Evolutionary conservation across 2,888 invertebrate genomes (phyloP).

Genomic region (Ectemnius continuus): DNA sequence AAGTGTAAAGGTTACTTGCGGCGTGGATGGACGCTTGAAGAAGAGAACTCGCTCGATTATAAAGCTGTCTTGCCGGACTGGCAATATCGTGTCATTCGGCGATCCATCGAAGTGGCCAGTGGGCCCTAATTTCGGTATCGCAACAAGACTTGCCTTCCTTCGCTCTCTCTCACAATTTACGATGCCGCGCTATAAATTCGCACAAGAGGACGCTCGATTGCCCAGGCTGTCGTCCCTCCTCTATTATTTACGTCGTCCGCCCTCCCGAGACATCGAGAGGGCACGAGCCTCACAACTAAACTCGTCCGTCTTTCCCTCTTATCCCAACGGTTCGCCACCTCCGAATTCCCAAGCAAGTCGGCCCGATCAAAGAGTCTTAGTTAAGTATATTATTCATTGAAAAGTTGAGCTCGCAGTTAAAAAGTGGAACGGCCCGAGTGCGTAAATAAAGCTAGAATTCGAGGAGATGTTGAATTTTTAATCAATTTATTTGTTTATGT

Average conservation of each 20-base stretch:
- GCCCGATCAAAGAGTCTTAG: background rate
- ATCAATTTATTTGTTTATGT: too few relatives aligned
- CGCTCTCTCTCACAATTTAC: background rate
- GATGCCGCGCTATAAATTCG: background rate
- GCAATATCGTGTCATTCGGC: background rate
- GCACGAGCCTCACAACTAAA: too few relatives aligned
- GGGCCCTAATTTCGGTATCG: background rate
- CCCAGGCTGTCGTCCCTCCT: background rate
- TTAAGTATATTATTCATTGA: slow-evolving; percentile 21
- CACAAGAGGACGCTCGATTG: background rate
- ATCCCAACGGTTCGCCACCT: too few relatives aligned
- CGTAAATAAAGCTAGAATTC: too few relatives aligned
- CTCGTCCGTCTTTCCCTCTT: too few relatives aligned
- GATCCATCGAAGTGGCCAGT: background rate
- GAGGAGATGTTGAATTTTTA: too few relatives aligned
- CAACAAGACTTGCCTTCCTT: too few relatives aligned
- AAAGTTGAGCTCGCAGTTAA: slow-evolving; percentile 21
- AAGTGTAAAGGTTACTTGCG: background rate
- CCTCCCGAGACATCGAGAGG: too few relatives aligned
- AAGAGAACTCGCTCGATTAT: background rate
- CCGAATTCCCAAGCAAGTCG: background rate
- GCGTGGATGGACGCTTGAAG: background rate
- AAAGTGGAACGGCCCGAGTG: background rate
- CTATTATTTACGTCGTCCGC: slow-evolving; percentile 3
- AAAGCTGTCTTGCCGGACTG: background rate